Percentiles rank a stretch among this genome's conserved stretches.
These are phyloP conservation scores for Ceratoteleas bidentatus DNA, from an alignment of 1,140 invertebrate genomes.

Conservation along the genomic window DNA sequence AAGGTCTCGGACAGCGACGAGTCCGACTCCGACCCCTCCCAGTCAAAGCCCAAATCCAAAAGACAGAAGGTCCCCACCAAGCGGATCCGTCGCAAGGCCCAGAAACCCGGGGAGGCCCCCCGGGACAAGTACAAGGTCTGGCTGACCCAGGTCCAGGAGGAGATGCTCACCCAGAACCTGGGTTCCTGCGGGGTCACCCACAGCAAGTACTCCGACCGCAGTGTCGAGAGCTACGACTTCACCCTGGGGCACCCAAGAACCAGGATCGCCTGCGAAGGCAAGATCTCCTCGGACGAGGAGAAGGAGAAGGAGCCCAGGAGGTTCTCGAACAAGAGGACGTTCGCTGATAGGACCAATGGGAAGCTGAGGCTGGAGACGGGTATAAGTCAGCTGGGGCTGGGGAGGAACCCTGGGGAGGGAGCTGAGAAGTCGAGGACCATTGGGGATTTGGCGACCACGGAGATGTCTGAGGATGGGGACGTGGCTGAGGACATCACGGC, in stretches of 20 bases:
- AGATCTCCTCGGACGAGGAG: conserved; percentile 80
- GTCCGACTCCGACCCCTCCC: conserved; percentile 78
- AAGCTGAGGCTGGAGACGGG: conserved; percentile 83
- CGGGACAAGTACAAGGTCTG: conserved; percentile 85
- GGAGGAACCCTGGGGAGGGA: conserved; percentile 78
- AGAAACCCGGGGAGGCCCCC: conserved; percentile 44
- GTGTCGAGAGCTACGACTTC: conserved; percentile 84
- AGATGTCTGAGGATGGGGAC: conserved; percentile 81
- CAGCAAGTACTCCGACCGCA: conserved; percentile 80
- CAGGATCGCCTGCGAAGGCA: conserved; percentile 70
- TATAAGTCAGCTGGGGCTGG: conserved; percentile 60
- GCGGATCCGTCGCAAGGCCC: conserved; percentile 66
- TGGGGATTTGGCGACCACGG: conserved; percentile 80
- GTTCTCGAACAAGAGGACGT: conserved; percentile 83
- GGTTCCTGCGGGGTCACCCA: conserved; percentile 83
- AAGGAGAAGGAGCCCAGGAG: conserved; percentile 65
- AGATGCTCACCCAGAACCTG: conserved; percentile 84
- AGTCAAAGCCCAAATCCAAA: conserved; percentile 68
- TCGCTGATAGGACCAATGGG: conserved; percentile 83
- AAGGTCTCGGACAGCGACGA: conserved; percentile 79
- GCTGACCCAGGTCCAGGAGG: conserved; percentile 84
- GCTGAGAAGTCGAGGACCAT: conserved; percentile 80
- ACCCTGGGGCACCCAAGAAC: conserved; percentile 71
- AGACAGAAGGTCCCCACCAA: conserved; percentile 78
- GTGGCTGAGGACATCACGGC: conserved; percentile 86